A percentile compares a stretch with the other conserved stretches of the same genome.
These are phyloP conservation scores for Antheraea assamensis DNA, from an alignment of 2,888 invertebrate species.

Conservation along the genomic window DNA sequence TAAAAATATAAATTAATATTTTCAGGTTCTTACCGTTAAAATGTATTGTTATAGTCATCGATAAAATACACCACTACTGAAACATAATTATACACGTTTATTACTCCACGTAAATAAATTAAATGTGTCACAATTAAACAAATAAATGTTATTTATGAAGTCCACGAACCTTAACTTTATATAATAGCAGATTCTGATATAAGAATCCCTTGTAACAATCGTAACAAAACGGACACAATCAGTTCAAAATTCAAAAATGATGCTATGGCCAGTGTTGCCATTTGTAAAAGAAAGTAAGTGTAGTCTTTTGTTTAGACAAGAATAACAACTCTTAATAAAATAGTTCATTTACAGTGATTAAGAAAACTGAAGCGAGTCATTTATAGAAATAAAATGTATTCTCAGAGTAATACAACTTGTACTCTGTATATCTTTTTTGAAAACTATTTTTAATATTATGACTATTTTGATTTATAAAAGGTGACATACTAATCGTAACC, in stretches of 20 bases:
- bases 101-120: background rate
- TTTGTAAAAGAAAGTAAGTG: background rate
- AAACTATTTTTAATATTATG: background rate
- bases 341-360: background rate
- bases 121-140: background rate
- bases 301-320: background rate
- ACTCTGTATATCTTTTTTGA: background rate
- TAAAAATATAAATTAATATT: background rate
- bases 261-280: constrained; percentile 36
- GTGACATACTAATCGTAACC: background rate
- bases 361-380: background rate
- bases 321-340: background rate
- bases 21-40: background rate
- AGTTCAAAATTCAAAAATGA: constrained; percentile 51
- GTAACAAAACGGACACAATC: constrained; percentile 31
- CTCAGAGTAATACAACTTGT: background rate
- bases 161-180: background rate
- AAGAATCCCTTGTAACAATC: background rate
- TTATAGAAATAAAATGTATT: background rate
- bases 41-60: background rate
- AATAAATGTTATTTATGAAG: background rate
- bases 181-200: background rate
- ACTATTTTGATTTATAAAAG: background rate
- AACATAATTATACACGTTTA: background rate
- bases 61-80: background rate